Percentiles rank a stretch among this genome's conserved stretches.
phyloP scores from a whole-genome alignment of 1,140 invertebrate species.

The Dendrolimus kikuchii region DNA sequence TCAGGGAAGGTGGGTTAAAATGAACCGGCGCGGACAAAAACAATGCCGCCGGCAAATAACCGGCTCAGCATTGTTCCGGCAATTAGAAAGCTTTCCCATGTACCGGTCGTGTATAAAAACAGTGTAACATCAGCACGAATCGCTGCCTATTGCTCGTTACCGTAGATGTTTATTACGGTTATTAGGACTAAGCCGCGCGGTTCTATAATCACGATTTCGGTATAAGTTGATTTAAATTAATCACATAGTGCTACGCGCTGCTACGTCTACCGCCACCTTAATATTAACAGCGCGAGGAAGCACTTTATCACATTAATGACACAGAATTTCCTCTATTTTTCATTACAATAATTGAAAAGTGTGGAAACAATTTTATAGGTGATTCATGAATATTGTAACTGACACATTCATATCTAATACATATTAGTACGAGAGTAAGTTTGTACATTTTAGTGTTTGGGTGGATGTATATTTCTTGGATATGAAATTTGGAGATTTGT shows the following conservation, averaged over 20 bases:
- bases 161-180: slow-evolving; percentile 70
- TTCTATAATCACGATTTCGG: slow-evolving; percentile 59
- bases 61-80: slow-evolving; percentile 71
- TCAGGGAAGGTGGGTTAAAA: slow-evolving; percentile 61
- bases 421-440: too few species aligned
- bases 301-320: not conserved
- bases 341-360: too few species aligned
- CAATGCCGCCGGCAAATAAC: slow-evolving; percentile 70
- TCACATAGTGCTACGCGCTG: slow-evolving; percentile 2
- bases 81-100: slow-evolving; percentile 72
- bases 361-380: too few species aligned
- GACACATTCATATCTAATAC: too few species aligned
- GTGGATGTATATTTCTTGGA: too few species aligned
- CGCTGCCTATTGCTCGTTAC: slow-evolving; percentile 70
- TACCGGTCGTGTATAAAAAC: slow-evolving; percentile 70
- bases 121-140: slow-evolving; percentile 70
- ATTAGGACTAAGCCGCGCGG: slow-evolving; percentile 63
- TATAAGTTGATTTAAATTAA: slow-evolving; percentile 37
- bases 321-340: not conserved
- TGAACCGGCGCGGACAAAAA: slow-evolving; percentile 70
- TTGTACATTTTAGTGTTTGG: too few species aligned
- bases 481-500: too few species aligned
- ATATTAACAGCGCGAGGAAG: not conserved
- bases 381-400: too few species aligned
- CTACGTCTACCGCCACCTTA: not conserved